Base-by-base conservation (phyloP, 2,113 vertebrate species). In the Pimephales promelas region DNA sequence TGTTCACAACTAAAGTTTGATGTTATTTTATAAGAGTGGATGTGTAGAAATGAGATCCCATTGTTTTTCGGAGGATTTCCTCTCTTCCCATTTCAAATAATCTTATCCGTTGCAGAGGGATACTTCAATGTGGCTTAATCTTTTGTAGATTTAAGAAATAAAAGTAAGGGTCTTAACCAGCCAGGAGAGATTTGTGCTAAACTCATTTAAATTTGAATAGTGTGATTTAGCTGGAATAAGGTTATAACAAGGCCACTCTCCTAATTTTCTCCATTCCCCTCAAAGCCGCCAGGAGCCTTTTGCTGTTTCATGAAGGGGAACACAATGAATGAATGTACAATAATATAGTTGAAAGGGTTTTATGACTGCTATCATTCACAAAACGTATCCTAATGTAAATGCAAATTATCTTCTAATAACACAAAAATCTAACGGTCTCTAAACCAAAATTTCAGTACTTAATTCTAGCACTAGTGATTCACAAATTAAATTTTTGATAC, bases 181-280 rank as follows among this genome's bases (percentile, higher is more conserved):
- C 79, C 28, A 24, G 62, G 56, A 82, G 62, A 45, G 79, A 83
- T 75, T 82, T 79, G 80, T 62, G 62, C 56, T 76, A 36, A 73
- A 73, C 86, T 66, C 56, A 85, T 82, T 87, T 79, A 16, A 82
- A 85, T 85, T 57, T 82, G 64, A 85, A 79, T 72, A 62, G 61
- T 43, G 49, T 14, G 52, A 22, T 52, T 31, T 28, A 71, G 71
- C 28, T 52, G 77, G 57, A 77, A 57, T 36, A 73, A 74, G 83
- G 78, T 87, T 84, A 84, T 72, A 36, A 62, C 56, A 62, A 82
- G 73, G 68, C 73, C 64, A 66, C 72, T 59, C 4, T 36, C 49
- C 72, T 57, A 66, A 28, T 80, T 68, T 80, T 80, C 18, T 10
- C 22, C 5, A 10, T 70, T 59, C 11, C 31, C 47, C 31, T 54